These are phyloP conservation scores for Pyrgus malvae DNA, from an alignment of 2,888 invertebrate genomes.

Conservation along the genomic window DNA sequence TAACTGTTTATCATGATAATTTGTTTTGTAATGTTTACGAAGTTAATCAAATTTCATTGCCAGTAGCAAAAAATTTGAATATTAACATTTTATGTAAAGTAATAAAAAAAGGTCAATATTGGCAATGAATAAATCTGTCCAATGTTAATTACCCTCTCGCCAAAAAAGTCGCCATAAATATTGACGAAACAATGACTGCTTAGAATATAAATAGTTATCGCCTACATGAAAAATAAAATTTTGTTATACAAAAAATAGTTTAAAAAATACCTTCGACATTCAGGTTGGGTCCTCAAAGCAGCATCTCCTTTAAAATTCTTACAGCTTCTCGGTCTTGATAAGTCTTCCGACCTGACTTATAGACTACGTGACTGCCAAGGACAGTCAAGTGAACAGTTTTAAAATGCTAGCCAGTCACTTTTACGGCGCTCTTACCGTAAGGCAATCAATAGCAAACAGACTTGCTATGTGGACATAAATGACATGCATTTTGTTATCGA, in stretches of 20 bases:
- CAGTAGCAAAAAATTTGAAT: too few relatives aligned
- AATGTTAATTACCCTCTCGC: neutral
- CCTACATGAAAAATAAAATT: constrained; percentile 51
- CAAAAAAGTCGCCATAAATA: neutral
- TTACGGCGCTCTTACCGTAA: constrained; percentile 59
- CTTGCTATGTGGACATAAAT: constrained; percentile 45
- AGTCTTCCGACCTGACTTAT: constrained; percentile 82
- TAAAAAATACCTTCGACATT: constrained; percentile 78
- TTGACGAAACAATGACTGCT: neutral
- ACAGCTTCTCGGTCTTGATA: constrained; percentile 76
- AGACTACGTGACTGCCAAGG: constrained; percentile 80
- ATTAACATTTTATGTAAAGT: too few relatives aligned
- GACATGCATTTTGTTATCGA: constrained; percentile 52
- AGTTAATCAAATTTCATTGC: too few relatives aligned
- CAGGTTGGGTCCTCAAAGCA: constrained; percentile 74
- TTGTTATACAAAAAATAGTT: constrained; percentile 77
- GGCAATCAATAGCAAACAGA: constrained; percentile 45
- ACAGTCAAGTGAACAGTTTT: constrained; percentile 81
- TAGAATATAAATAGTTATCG: constrained; percentile 19
- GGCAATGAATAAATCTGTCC: neutral
- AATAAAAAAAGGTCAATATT: too few relatives aligned
- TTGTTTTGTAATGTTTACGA: too few relatives aligned
- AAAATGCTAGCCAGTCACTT: constrained; percentile 74
- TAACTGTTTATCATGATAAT: neutral
- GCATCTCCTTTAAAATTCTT: constrained; percentile 76